Conservation (phyloP, 2,113 vertebrate species). For the Microcebus lehilahytsara region DNA sequence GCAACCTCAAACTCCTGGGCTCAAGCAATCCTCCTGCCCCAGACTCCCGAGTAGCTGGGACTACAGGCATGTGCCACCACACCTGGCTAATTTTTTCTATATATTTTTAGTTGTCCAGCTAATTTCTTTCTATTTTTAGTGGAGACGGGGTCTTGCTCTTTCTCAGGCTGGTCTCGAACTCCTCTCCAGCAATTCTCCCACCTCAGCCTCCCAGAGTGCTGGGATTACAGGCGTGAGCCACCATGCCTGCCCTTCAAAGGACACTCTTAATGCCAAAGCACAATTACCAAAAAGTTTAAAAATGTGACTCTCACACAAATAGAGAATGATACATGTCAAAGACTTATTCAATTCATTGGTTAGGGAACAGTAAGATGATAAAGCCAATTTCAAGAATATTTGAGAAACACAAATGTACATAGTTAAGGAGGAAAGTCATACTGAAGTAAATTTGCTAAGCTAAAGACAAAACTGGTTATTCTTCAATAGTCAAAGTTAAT, state of each 20-base stretch:
- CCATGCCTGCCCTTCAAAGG: neutral
- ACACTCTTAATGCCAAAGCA: neutral
- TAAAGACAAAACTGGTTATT: neutral
- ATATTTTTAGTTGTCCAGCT: too few species aligned
- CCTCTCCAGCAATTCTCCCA: too few species aligned
- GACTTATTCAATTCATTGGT: neutral
- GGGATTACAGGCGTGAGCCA: too few species aligned
- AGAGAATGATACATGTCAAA: neutral
- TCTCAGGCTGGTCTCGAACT: too few species aligned
- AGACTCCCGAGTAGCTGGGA: too few species aligned
- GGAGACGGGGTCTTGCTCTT: too few species aligned
- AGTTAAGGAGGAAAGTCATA: neutral
- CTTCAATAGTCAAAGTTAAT: neutral
- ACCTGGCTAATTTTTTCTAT: too few species aligned
- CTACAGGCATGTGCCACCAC: too few species aligned
- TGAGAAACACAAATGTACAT: neutral
- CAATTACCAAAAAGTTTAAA: conserved; percentile 16
- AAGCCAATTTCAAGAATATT: neutral
- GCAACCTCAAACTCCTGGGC: too few species aligned
- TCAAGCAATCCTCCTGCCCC: too few species aligned
- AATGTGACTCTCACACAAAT: neutral
- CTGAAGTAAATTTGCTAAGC: neutral
- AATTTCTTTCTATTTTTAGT: too few species aligned
- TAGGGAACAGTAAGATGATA: neutral
- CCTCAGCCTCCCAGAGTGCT: too few species aligned